phyloP scores from a whole-genome alignment of 2,888 invertebrate species.

The Acronicta aceris region DNA sequence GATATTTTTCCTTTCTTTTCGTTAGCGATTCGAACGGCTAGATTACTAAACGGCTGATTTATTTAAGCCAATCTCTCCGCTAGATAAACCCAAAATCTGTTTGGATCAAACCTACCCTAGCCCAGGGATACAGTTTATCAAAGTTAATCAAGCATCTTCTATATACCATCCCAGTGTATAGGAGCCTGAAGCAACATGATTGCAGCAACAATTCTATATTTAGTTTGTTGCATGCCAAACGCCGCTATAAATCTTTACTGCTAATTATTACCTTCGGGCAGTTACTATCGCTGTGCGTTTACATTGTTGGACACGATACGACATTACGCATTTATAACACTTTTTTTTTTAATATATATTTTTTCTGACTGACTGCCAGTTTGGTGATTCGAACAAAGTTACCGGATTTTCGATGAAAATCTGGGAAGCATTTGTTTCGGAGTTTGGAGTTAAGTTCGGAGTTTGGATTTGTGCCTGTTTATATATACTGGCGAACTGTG shows the following conservation, averaged over 20 bases:
- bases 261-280: constrained; percentile 79
- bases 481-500: too few species aligned
- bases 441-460: too few species aligned
- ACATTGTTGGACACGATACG: constrained; percentile 46
- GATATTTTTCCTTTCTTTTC: too few species aligned
- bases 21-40: too few species aligned
- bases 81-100: background rate
- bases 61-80: too few species aligned
- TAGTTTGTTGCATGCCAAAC: constrained; percentile 65
- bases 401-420: too few species aligned
- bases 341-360: too few species aligned
- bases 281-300: constrained; percentile 60
- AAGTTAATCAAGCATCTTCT: constrained; percentile 27
- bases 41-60: too few species aligned
- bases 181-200: constrained; percentile 73
- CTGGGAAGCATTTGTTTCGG: too few species aligned
- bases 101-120: background rate
- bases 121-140: constrained; percentile 17
- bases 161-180: constrained; percentile 5
- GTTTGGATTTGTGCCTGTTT: too few species aligned
- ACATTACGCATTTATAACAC: background rate
- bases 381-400: too few species aligned
- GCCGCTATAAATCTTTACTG: constrained; percentile 77
- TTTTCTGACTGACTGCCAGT: too few species aligned
- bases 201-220: constrained; percentile 65